These are phyloP conservation scores for Bufo gargarizans DNA, from an alignment of 2,113 vertebrate genomes.

Conservation along the genomic window DNA sequence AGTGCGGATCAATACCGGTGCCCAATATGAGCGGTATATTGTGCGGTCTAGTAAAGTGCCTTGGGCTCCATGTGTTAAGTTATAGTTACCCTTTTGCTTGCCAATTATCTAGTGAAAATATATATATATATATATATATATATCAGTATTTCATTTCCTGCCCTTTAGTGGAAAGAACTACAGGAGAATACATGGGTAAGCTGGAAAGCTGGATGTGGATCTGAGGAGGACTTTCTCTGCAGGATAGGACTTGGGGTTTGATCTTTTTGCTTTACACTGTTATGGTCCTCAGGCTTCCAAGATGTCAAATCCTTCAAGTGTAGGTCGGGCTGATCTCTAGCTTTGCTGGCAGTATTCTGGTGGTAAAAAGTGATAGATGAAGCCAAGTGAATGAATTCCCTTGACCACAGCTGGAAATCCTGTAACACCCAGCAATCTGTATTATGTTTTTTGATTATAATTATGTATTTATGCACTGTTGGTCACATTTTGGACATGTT, in stretches of 20 bases:
- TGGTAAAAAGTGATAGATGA: too few relatives aligned
- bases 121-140: too few relatives aligned
- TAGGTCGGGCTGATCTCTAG: too few relatives aligned
- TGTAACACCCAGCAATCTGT: too few relatives aligned
- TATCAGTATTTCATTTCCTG: not conserved
- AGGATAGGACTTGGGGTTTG: not conserved
- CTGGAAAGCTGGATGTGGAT: not conserved
- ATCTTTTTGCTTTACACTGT: not conserved
- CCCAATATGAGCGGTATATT: not conserved
- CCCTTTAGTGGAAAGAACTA: not conserved
- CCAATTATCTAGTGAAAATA: slow-evolving; percentile 15
- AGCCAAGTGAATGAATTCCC: too few relatives aligned
- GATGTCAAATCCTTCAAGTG: not conserved
- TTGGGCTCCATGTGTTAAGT: not conserved
- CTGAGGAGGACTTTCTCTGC: not conserved
- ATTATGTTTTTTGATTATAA: too few relatives aligned
- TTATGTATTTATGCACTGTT: too few relatives aligned
- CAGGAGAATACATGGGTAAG: not conserved
- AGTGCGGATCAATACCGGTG: slow-evolving; percentile 29
- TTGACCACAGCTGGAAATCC: too few relatives aligned
- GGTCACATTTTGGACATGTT: too few relatives aligned
- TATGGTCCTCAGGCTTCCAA: not conserved
- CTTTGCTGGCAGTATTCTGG: too few relatives aligned
- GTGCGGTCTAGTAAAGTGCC: not conserved
- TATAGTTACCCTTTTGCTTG: not conserved